Evolutionary conservation across 2,888 invertebrate genomes (phyloP).

Genomic region (Lycophotia porphyrea): DNA sequence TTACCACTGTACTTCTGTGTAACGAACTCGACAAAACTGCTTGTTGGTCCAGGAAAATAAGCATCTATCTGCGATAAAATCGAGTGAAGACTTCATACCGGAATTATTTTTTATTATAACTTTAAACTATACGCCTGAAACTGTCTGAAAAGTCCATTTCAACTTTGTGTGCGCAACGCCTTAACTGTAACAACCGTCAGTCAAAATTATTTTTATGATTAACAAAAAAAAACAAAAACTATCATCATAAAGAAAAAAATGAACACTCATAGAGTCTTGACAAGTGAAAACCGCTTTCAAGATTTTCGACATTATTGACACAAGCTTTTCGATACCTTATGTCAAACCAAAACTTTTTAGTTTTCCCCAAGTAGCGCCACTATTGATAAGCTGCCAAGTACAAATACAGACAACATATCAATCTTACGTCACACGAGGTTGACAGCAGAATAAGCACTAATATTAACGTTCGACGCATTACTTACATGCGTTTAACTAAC

Average conservation of each 20-base stretch:
- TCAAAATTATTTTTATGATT: too few species aligned
- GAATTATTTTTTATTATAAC: background rate
- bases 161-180: background rate
- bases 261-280: too few species aligned
- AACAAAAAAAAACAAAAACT: too few species aligned
- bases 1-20: background rate
- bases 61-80: background rate
- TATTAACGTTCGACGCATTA: slow-evolving; percentile 17
- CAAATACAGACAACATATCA: slow-evolving; percentile 1
- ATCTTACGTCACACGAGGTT: background rate
- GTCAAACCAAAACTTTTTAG: too few species aligned
- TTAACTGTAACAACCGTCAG: too few species aligned
- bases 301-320: background rate
- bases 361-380: background rate
- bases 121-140: background rate
- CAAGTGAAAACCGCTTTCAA: background rate
- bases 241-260: too few species aligned
- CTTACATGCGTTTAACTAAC: background rate
- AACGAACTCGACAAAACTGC: background rate
- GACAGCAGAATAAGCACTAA: slow-evolving; percentile 17
- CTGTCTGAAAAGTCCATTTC: background rate
- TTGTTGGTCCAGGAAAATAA: background rate
- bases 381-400: background rate
- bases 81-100: background rate
- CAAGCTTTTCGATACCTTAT: background rate